Evolutionary conservation across 2,797 vertebrate species (phyloP), one percentile per base, ranked within the genome.

Genomic region (Thripadectes ignobilis): DNA sequence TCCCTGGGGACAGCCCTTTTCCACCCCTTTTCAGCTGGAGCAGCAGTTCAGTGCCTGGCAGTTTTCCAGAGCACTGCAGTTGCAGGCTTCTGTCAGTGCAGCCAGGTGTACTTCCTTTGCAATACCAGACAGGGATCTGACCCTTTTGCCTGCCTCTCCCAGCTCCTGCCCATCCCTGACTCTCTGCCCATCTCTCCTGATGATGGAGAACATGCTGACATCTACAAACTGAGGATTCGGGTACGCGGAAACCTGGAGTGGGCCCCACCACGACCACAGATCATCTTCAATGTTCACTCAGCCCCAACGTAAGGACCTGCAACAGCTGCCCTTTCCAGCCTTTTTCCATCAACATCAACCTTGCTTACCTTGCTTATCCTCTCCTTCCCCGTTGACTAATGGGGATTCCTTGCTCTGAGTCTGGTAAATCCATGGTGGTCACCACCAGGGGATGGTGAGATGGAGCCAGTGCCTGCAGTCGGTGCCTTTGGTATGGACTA

Each of bases 221-320:
- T 99, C 97, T 99, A 99, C 96, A 99, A 99, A 89, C 97, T 99
- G 66, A 98, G 99, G 55, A 99, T 99, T 93, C 98, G 99, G 5
- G 99, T 99, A 11, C 98, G 99, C 1, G 99, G 99, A 55, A 99
- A 99, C 97, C 97, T 99, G 79, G 99, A 99, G 88, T 99, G 99
- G 99, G 99, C 99, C 1, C 99, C 99, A 0, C 99, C 99, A 0
- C 98, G 99, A 62, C 99, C 99, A 0, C 99, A 99, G 96, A 99
- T 99, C 87, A 99, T 99, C 97, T 99, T 99, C 95, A 99, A 99
- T 48, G 97, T 99, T 92, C 99, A 99, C 88, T 97, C 98, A 32
- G 98, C 99, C 21, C 99, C 99, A n/a, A 98, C 99, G 99, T 99
- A 97, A 98, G 98, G 93, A 88, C 52, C 19, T 6, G 3, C 52